These are phyloP conservation scores for Microcebus murinus DNA, from an alignment of 2,113 vertebrate genomes.

Conservation along the genomic window DNA sequence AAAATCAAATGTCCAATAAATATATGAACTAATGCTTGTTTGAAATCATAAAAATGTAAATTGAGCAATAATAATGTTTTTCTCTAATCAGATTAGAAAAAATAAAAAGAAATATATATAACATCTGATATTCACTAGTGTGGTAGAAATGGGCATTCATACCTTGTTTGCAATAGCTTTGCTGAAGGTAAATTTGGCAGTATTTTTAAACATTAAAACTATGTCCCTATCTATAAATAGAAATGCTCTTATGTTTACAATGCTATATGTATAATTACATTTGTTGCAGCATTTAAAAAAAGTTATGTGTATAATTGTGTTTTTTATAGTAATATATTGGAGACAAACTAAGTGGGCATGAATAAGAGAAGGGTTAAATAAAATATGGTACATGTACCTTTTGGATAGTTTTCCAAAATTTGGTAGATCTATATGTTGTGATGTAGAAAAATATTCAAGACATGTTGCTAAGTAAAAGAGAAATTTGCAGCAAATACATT, in stretches of 20 bases:
- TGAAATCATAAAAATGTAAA: conserved; percentile 34
- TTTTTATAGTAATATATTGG: neutral
- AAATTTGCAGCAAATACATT: neutral
- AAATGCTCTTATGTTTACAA: neutral
- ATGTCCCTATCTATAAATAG: neutral
- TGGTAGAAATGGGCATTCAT: neutral
- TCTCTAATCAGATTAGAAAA: neutral
- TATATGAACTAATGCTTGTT: neutral
- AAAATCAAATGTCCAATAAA: conserved; percentile 8
- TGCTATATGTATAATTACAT: neutral
- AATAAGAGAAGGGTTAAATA: neutral
- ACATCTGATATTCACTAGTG: conserved; percentile 9
- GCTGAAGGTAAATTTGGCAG: neutral
- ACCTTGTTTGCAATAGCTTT: neutral
- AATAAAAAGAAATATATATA: neutral
- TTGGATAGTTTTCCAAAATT: neutral
- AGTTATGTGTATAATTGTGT: neutral
- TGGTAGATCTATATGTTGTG: neutral
- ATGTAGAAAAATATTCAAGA: neutral
- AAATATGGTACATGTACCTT: neutral
- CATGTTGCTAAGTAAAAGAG: neutral
- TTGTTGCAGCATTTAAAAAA: neutral
- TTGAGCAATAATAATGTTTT: conserved; percentile 3
- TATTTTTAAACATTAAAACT: conserved; percentile 48
- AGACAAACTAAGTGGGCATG: neutral